Evolutionary conservation across 1,140 invertebrate genomes (phyloP), one percentile per base, ranked within the genome.

Genomic region (Drosophila sucinea): DNA sequence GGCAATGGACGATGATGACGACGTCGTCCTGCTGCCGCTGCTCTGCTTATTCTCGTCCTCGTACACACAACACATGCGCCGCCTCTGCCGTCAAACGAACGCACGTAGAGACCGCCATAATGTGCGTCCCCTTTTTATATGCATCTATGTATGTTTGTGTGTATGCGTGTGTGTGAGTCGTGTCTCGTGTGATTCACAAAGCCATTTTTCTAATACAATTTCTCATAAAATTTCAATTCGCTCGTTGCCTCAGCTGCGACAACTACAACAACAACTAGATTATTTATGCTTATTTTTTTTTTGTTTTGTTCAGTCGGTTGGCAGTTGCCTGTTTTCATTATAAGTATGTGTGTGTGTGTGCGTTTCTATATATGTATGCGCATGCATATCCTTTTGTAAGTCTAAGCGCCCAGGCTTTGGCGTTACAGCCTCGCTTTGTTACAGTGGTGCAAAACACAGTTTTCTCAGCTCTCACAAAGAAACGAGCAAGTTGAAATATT

Each of bases 141-240:
- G 70, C 70, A 67, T 73, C 40, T 54, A 41, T 63, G 35, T 64
- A 7, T 69, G 17, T 72, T 56, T 40, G 11, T 38, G n/a, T 35
- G 40, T 56, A 4, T 51, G 41, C 44, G 10, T 63, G 44, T 38
- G 27, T 66, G 35, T 67, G 25, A n/a, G 41, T 73, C 41, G 51
- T 77, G 78, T 62, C 79, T 77, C 75, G 82, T 85, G 73, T 86
- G 81, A 86, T 85, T 85, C 67, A 86, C 78, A 67, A 77, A 81
- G 71, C 75, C 75, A 87, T 82, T 85, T 78, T 78, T 87, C 83
- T 89, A 87, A 89, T 89, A 89, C 73, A 87, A 87, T 87, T 87
- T 87, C 84, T 75, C 84, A 80, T 84, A 89, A 84, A 89, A 89
- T 77, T 89, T 89, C 84, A 84, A 83, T 83, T 87, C 80, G 73